These are phyloP conservation scores for Drosophila leonis DNA, from an alignment of 2,888 invertebrate species.

Conservation along the genomic window DNA sequence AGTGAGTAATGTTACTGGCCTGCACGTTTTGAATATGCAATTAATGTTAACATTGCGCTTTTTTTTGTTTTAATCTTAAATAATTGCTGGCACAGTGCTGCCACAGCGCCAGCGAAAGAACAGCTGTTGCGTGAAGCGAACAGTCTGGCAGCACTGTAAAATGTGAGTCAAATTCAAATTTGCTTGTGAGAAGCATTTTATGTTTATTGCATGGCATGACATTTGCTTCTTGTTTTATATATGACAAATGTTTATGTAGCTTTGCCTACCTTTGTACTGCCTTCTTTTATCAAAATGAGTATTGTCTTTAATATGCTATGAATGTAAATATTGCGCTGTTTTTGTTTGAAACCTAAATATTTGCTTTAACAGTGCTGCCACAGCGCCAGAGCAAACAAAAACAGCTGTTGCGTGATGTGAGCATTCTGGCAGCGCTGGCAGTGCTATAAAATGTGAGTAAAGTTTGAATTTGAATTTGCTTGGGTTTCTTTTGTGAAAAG, in stretches of 20 bases:
- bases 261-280: too few species aligned
- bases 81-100: slow-evolving; percentile 22
- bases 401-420: slow-evolving; percentile 24
- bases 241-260: too few species aligned
- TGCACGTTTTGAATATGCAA: slow-evolving; percentile 15
- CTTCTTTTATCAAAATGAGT: too few species aligned
- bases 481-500: slow-evolving; percentile 26
- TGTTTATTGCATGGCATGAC: slow-evolving; percentile 39
- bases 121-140: slow-evolving; percentile 23
- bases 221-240: too few species aligned
- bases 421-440: slow-evolving; percentile 4
- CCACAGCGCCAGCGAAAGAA: not conserved
- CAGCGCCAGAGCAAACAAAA: not conserved
- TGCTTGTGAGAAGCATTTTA: slow-evolving; percentile 46
- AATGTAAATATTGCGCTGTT: too few species aligned
- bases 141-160: not conserved
- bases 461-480: slow-evolving; percentile 21
- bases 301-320: too few species aligned
- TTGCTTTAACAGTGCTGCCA: slow-evolving; percentile 20
- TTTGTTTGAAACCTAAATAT: slow-evolving; percentile 32
- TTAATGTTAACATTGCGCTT: slow-evolving; percentile 16
- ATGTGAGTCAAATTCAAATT: too few species aligned
- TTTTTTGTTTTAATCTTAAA: slow-evolving; percentile 24
- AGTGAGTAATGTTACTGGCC: slow-evolving; percentile 30
- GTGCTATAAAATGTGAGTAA: slow-evolving; percentile 2